Percentiles rank a stretch among this genome's conserved stretches.
Conservation (phyloP, 2,113 vertebrate genomes). For the Tragelaphus scriptus region DNA sequence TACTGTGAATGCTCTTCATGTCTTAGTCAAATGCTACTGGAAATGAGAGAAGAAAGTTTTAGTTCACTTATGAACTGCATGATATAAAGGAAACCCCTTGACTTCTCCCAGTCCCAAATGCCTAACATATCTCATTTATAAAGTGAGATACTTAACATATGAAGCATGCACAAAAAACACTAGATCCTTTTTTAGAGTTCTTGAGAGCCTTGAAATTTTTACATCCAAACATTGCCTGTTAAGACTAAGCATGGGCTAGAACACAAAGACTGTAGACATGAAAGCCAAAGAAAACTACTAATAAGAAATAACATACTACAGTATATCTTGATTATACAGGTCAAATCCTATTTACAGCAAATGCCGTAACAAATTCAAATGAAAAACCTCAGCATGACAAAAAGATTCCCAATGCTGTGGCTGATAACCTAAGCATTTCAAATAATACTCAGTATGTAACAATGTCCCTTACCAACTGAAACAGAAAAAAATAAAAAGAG, state of each 20-base stretch:
- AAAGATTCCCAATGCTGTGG: background rate
- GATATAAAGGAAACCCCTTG: background rate
- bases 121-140: background rate
- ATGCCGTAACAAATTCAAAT: background rate
- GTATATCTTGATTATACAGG: background rate
- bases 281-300: background rate
- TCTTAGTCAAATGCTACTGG: background rate
- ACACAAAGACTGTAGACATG: background rate
- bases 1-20: background rate
- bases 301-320: background rate
- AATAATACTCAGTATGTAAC: background rate
- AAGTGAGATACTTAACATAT: background rate
- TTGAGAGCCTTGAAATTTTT: background rate
- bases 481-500: background rate
- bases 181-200: background rate
- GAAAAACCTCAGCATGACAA: constrained; percentile 17
- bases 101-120: background rate
- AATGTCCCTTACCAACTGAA: background rate
- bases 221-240: background rate
- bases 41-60: background rate
- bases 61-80: background rate
- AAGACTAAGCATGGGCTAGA: background rate
- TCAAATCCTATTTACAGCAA: background rate
- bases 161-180: background rate
- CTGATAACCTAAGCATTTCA: background rate